A percentile compares a stretch with the other conserved stretches of the same genome.
Conservation (phyloP, 2,113 vertebrate species). For the Hiodon alosoides region DNA sequence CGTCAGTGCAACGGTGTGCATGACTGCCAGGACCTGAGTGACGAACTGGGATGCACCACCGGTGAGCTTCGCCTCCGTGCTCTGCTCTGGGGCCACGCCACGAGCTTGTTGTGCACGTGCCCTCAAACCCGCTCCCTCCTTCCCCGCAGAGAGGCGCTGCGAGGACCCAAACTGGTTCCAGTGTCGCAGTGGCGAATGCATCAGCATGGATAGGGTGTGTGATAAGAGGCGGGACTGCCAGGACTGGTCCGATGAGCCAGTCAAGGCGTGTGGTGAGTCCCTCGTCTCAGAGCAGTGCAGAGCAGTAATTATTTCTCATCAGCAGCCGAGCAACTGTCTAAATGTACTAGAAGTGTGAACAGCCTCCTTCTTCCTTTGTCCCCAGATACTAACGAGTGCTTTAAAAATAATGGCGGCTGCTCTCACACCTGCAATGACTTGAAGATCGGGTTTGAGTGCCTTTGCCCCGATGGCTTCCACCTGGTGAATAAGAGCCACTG, state of each 20-base stretch:
- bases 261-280: constrained; percentile 71
- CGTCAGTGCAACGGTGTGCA: constrained; percentile 62
- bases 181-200: constrained; percentile 75
- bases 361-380: not conserved
- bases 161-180: constrained; percentile 64
- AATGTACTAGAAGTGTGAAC: not conserved
- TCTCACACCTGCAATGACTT: constrained; percentile 71
- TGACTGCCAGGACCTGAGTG: constrained; percentile 73
- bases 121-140: not conserved
- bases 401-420: constrained; percentile 66
- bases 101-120: not conserved
- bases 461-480: constrained; percentile 68
- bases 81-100: not conserved
- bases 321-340: not conserved
- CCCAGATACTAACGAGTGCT: constrained; percentile 73
- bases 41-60: constrained; percentile 66
- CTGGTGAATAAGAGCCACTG: constrained; percentile 62
- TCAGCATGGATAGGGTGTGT: constrained; percentile 71
- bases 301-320: not conserved
- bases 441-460: constrained; percentile 71
- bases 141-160: constrained; percentile 60
- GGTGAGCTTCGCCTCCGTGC: constrained; percentile 49
- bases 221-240: constrained; percentile 63
- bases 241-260: constrained; percentile 77
- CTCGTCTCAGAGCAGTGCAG: not conserved